Base-by-base conservation (phyloP, 1,140 invertebrate genomes). In the Samia ricini region DNA sequence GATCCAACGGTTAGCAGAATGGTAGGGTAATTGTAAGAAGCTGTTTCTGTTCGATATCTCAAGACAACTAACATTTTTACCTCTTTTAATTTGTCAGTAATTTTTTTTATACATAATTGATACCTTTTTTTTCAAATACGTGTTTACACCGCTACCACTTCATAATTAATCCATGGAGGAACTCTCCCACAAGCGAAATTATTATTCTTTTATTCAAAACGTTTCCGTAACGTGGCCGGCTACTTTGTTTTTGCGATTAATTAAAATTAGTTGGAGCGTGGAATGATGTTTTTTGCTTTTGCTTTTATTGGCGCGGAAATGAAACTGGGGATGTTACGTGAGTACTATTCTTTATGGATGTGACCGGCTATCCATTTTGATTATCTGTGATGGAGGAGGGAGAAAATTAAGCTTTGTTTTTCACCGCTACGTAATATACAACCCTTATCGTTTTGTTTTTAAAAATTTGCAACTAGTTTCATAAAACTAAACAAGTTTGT, bases 201-300 rank as follows among this genome's bases (percentile, higher is more conserved):
- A 81, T 84, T 79, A 77, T 74, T 69, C 66, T 71, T 83, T 83
- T 80, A 72, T 75, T 79, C 72, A 69, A 69, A 77, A 76, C 68
- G 66, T 63, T 78, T 75, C 76, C 79, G 69, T 58, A 57, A 63
- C 65, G 66, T 69, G 71, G 67, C 66, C 61, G 55, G 71, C 70
- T 69, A 81, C 78, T 83, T 79, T 81, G 77, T 86, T 84, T 79
- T 72, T 71, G 68, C 75, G 77, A 83, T 83, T 86, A 85, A 85
- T 85, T 83, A 86, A 86, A 86, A 86, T 80, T 81, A 83, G 81
- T 76, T 72, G 72, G 71, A 73, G 74, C 72, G 68, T 68, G 72
- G 63, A 72, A 74, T 63, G 69, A 70, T 63, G 66, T 55, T 61
- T 65, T 73, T 59, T 59, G 42, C 69, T 64, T 72, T 73, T 72